Conservation (phyloP, 2,113 vertebrate genomes). For the Anthoscopus minutus region DNA sequence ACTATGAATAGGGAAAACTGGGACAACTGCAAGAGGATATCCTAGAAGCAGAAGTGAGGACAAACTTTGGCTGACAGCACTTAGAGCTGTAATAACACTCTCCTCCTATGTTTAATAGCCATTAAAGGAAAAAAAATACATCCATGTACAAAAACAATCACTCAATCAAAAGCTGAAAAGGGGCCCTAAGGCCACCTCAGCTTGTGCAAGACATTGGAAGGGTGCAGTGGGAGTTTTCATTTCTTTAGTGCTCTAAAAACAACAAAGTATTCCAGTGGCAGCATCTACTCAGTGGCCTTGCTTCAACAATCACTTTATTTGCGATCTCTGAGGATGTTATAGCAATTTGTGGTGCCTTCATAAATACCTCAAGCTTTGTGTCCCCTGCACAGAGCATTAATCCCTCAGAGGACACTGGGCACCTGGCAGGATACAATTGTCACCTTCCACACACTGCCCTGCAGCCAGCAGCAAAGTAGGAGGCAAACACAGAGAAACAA, state of each 20-base stretch:
- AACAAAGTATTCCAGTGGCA: neutral
- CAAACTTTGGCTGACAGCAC: conserved; percentile 18
- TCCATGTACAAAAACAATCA: neutral
- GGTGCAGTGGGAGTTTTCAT: neutral
- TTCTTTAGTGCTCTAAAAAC: neutral
- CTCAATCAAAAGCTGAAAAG: neutral
- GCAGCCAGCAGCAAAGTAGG: neutral
- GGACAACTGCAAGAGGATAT: neutral
- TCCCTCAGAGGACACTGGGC: neutral
- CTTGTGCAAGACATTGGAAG: neutral
- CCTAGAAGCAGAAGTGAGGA: neutral
- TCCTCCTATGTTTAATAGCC: neutral
- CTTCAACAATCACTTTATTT: neutral
- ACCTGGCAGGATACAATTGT: neutral
- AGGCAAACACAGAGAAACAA: neutral
- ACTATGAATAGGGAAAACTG: neutral
- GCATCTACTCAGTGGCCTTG: neutral
- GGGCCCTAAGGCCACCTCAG: conserved; percentile 15
- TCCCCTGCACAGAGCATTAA: neutral
- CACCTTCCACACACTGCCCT: neutral
- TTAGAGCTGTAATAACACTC: neutral
- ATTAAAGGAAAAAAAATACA: neutral
- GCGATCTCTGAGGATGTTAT: neutral
- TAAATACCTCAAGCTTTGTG: neutral
- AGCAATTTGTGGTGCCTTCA: neutral